Base-by-base conservation (phyloP, 2,113 vertebrate species). In the Otis tarda region DNA sequence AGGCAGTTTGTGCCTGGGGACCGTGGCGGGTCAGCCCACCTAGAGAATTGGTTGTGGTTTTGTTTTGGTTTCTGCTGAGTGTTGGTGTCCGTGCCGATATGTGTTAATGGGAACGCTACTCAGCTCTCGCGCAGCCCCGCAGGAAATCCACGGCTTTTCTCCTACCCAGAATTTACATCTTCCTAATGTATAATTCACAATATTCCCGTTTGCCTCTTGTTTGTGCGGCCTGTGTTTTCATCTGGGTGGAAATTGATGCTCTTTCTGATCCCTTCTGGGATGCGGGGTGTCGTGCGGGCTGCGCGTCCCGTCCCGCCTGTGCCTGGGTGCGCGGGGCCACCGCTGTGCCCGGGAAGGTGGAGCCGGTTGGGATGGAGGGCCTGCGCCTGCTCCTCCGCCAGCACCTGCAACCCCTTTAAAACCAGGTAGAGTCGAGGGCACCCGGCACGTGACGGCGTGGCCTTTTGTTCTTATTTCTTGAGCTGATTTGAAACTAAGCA, bases 401-500 rank as follows among this genome's bases (percentile, higher is more conserved):
- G 49, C 56, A 39, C 65, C 84, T 86, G 45, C 27, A 65, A 73
- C 20, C 33, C 39, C 43, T 69, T 60, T 2, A 1, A 9, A 89
- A 17, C 9, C 91, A 75, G 76, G 83, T 71, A 94, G 93, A 70
- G 83, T 37, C 86, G 21, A 95, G 87, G 74, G 89, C 83, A 33
- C 47, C 17, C 1, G 3, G 93, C 93, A 89, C 16, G 57, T 95
- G 83, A 80, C 1, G 0, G 9, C 0, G 1, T 59, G 80, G 89
- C 94, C 93, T 87, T 92, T 94, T 93, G 91, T 94, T 97, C 95
- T 94, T 94, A 95, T 52, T 95, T 95, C 95, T 95, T 96, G 93
- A 97, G 94, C 94, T 95, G 95, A 94, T 97, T 95, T 87, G 93
- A 90, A 87, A 91, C 94, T 95, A 97, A 96, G 96, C 84, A 94